These are phyloP conservation scores for Centropristis striata DNA, from an alignment of 2,113 vertebrate species.

Conservation along the genomic window DNA sequence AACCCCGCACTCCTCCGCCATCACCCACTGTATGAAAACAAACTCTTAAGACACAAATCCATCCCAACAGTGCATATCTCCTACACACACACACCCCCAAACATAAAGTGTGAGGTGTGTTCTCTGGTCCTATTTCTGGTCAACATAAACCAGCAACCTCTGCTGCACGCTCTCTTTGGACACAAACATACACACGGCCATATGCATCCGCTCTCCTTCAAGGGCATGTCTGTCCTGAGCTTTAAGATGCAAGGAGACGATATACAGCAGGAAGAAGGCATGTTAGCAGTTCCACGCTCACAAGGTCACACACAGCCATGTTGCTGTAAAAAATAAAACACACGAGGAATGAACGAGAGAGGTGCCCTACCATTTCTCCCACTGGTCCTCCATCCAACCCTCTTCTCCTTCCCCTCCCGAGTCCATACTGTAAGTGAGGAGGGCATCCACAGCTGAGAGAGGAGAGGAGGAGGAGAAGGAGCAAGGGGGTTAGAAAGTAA, in stretches of 20 bases:
- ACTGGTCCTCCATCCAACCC: constrained; percentile 98
- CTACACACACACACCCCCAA: background rate
- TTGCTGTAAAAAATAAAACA: constrained; percentile 27
- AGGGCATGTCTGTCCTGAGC: constrained; percentile 59
- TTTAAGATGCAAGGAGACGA: constrained; percentile 33
- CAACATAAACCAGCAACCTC: constrained; percentile 16
- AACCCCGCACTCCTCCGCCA: background rate
- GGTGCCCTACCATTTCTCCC: constrained; percentile 96
- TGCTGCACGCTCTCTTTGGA: constrained; percentile 8
- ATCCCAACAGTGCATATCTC: background rate
- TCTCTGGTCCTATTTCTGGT: constrained; percentile 39
- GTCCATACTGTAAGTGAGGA: constrained; percentile 92
- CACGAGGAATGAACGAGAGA: constrained; percentile 21
- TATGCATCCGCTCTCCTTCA: constrained; percentile 59
- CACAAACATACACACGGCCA: constrained; percentile 37
- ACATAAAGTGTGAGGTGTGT: constrained; percentile 17
- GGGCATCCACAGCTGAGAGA: constrained; percentile 84
- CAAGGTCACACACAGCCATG: constrained; percentile 71
- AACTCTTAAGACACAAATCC: constrained; percentile 24
- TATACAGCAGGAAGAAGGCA: constrained; percentile 17
- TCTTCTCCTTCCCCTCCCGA: constrained; percentile 92
- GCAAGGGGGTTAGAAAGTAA: constrained; percentile 38
- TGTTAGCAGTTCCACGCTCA: constrained; percentile 49
- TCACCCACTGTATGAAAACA: constrained; percentile 45
- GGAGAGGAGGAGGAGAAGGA: constrained; percentile 44